Evolutionary conservation across 1,140 invertebrate species (phyloP), one percentile per base, ranked within the genome.

Genomic region (Nilaparvata lugens): DNA sequence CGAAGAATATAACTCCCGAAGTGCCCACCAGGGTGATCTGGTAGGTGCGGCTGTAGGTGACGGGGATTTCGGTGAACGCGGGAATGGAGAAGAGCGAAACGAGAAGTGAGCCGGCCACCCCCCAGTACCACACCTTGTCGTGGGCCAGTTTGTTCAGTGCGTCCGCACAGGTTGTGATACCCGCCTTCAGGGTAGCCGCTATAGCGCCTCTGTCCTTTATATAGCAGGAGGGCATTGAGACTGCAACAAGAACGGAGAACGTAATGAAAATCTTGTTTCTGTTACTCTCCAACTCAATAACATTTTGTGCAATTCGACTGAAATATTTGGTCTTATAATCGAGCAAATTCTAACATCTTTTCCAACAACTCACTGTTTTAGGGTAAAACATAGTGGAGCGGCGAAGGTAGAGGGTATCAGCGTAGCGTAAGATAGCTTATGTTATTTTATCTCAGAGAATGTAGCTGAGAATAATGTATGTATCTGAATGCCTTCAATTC

Each of bases 101-200:
- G 9, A 64, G 31, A 1, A 64, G 51, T 3, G 58, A 35, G 40
- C 19, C 23, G 9, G 60, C 58, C 4, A 56, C 52, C 3, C 23
- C 23, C 35, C 38, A 62, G 57, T 67, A 68, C 43, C 51, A 59
- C 9, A 51, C 35, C 35, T 60, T 61, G 14, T 56, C 45, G 2
- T 56, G 48, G n/a, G 43, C 35, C 1, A 68, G 21, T 16, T 62
- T 51, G 9, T 31, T 35, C 18, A 65, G 53, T 11, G 65, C 66
- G 38, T 58, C 56, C 23, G 59, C 40, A 21, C 63, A 64, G 2
- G 66, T 42, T 9, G 45, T 43, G 16, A 60, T 48, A 11, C 63
- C 60, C 42, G 64, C 65, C 16, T 65, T 51, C 25, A 66, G 60
- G 11, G 59, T 42, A 18, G 38, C 16, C 11, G 35, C 19, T 31